Conservation (phyloP, 2,113 vertebrate genomes). For the Pedetes capensis region DNA sequence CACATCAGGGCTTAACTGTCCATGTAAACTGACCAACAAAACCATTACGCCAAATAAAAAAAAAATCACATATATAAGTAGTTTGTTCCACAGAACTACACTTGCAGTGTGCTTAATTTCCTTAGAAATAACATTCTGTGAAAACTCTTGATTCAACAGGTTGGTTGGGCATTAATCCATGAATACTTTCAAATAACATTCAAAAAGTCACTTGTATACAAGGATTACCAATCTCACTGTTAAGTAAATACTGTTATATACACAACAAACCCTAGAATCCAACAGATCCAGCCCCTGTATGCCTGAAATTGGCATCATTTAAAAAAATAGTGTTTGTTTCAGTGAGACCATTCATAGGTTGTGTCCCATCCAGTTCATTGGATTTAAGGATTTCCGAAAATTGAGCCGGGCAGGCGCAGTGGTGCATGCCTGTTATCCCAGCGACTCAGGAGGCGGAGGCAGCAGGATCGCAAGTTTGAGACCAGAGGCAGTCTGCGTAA, state of each 20-base stretch:
- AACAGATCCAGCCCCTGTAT: neutral
- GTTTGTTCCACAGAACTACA: neutral
- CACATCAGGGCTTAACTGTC: neutral
- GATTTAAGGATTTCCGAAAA: neutral
- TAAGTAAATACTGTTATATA: fast-evolving
- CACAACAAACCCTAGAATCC: neutral
- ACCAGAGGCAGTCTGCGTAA: no score
- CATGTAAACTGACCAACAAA: neutral
- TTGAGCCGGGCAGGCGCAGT: no score
- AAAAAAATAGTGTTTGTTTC: neutral
- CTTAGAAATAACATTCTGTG: neutral
- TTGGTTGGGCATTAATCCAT: neutral
- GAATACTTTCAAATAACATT: neutral
- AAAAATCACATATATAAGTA: fast-evolving
- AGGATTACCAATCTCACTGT: neutral
- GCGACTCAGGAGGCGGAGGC: no score
- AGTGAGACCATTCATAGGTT: neutral
- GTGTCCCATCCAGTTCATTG: neutral
- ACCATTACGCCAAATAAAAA: neutral
- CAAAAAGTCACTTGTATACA: neutral
- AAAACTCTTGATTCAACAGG: neutral
- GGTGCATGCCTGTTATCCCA: no score
- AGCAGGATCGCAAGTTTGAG: no score
- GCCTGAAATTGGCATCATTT: neutral
- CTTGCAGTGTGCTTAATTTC: neutral